Evolutionary conservation across 2,888 invertebrate species (phyloP), one percentile per base, ranked within the genome.

Genomic region (Tupiocoris notatus): DNA sequence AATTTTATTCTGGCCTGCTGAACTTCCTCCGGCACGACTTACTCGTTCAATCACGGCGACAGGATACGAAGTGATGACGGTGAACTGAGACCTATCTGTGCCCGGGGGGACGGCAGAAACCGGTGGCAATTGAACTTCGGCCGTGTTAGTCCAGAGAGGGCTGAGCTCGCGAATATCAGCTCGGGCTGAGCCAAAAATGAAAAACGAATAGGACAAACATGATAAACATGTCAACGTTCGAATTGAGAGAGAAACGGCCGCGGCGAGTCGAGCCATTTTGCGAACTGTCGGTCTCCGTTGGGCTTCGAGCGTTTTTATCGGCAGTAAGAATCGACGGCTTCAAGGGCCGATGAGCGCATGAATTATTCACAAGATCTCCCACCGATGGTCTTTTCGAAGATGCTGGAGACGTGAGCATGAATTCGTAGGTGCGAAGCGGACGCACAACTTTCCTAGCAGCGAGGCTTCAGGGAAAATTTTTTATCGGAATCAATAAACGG

Each of bases 41-140:
- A 70, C 70, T 7, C 59, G n/a, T 2, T 70, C 70, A 16, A 70
- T 59, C 22, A 70, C 39, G 59, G 70, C 70, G 59, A 70, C 58
- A 12, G 70, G 70, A 12, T 59, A 59, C 9, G 70, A 70, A 9
- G 70, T 58, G 9, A 70, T 54, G 16, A 70, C 70, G 1, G 70
- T 24, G 70, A 70, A 70, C 59, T 70, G n/a, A 23, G 67, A 21
- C 20, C 59, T 18, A 20, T 70, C 70, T 0, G 70, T 59, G 0
- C 59, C 24, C 22, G 70, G 59, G 1, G 25, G 70, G 3, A 67
- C 17, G 22, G 17, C 56, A 2, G 59, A 1, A 24, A 16, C n/a
- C 7, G 58, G 23, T 24, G 70, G 70, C 58, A 3, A 21, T 2
- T 20, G 58, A 0, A 20, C n/a, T 9, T 70, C 59, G 9, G 17